Base-by-base conservation (phyloP, 2,113 vertebrate genomes). In the Ophthalmolycus amberensis region DNA sequence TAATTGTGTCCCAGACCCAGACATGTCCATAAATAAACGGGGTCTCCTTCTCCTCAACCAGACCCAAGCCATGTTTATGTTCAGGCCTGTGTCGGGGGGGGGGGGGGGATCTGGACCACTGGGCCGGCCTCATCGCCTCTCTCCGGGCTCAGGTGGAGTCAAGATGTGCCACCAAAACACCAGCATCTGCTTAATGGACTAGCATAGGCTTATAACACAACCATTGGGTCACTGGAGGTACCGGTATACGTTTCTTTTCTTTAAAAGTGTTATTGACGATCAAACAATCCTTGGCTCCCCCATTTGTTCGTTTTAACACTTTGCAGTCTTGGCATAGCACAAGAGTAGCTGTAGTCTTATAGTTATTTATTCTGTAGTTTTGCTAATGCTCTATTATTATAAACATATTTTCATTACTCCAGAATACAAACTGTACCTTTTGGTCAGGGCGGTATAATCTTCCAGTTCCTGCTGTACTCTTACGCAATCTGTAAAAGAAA, bases 1-100 rank as follows among this genome's bases (percentile, higher is more conserved):
- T 90, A 92, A 87, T 90, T 85, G 90, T 86, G 88, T 86, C 85
- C 87, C 92, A 93, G 92, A 94, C 92, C 79, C 91, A 94, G 95
- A 95, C 94, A 73, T 87, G 90, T 94, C 88, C 93, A 94, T 92
- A 95, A 95, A 95, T 95, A 95, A 95, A 95, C 93, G 52, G 89
- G 86, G 85, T 83, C 84, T 92, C 90, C 83, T 75, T 85, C 79
- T 90, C 82, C 85, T 88, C 83, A 84, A 87, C 84, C 71, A 89
- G 89, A 88, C 87, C 89, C 88, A 71, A 85, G 87, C 91, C 84
- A 83, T 95, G 94, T 94, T 95, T 95, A 93, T 84, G 85, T 94
- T 94, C 63, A 72, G 82, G 88, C 76, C 76, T 27, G 78, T 54
- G 75, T 78, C 82, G 70, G 80, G 85, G 85, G 71, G 80, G 32